Conservation (phyloP, 2,888 invertebrate genomes). For the Oscheius sp. region DNA sequence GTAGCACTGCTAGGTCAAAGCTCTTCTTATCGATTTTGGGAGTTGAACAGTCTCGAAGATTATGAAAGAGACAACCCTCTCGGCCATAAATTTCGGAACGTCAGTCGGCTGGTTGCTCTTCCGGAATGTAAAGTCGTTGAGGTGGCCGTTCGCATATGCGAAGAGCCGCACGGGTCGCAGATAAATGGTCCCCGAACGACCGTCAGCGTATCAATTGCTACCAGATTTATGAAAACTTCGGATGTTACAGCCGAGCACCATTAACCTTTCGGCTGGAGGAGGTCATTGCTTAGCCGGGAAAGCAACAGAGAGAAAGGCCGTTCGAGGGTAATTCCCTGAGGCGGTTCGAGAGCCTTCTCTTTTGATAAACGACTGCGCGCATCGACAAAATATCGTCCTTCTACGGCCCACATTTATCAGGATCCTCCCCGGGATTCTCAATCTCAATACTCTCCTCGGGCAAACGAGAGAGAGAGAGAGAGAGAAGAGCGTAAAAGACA, state of each 20-base stretch:
- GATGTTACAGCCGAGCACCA: not conserved
- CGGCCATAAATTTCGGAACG: slow-evolving; percentile 5
- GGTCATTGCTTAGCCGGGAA: not conserved
- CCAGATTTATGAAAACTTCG: slow-evolving; percentile 21
- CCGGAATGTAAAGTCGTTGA: slow-evolving; percentile 31
- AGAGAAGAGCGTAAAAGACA: not conserved
- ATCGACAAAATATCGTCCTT: slow-evolving; percentile 27
- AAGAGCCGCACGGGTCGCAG: not conserved
- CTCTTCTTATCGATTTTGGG: not conserved
- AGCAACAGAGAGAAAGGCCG: not conserved
- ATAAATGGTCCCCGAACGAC: slow-evolving; percentile 11
- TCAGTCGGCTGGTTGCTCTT: slow-evolving; percentile 28
- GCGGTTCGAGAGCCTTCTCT: slow-evolving; percentile 15
- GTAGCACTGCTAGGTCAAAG: not conserved
- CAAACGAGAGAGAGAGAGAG: not conserved
- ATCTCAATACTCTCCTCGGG: too few species aligned
- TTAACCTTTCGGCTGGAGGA: too few species aligned
- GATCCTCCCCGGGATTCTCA: too few species aligned
- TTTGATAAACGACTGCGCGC: slow-evolving; percentile 31
- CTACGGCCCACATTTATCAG: slow-evolving; percentile 29
- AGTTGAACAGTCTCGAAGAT: not conserved
- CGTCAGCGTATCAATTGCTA: slow-evolving; percentile 23
- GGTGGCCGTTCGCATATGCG: slow-evolving; percentile 31
- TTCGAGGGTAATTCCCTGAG: slow-evolving; percentile 20
- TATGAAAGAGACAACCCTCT: not conserved